Conservation (phyloP, 1,140 invertebrate species). For the Platyura marginata region DNA sequence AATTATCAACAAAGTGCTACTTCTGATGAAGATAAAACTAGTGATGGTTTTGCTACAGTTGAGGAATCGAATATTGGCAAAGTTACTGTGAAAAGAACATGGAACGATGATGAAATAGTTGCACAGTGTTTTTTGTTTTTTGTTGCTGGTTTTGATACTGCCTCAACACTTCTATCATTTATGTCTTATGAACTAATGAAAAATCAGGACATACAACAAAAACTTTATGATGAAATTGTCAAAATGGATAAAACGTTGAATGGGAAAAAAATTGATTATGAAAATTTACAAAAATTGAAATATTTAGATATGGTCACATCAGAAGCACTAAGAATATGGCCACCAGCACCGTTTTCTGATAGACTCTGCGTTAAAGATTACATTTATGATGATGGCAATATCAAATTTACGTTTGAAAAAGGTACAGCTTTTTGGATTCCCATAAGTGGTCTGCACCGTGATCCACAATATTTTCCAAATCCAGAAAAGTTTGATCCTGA, state of each 20-base stretch:
- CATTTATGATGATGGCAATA: slow-evolving; percentile 8
- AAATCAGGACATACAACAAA: slow-evolving; percentile 21
- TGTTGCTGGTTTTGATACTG: slow-evolving; percentile 7
- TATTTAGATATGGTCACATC: slow-evolving; percentile 25
- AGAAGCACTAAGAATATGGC: slow-evolving; percentile 34
- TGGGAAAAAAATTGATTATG: slow-evolving; percentile 14
- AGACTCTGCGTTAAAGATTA: slow-evolving; percentile 21
- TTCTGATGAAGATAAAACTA: slow-evolving; percentile 2
- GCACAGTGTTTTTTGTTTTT: slow-evolving; percentile 11
- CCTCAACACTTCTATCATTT: slow-evolving; percentile 11
- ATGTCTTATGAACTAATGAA: slow-evolving; percentile 11
- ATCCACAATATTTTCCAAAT: slow-evolving; percentile 30
- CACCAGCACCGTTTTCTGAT: slow-evolving; percentile 27
- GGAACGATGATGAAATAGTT: slow-evolving; percentile 26
- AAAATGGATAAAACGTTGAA: slow-evolving; percentile 6
- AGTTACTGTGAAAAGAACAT: slow-evolving; percentile 4
- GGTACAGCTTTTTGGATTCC: slow-evolving; percentile 21
- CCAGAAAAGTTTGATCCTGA: slow-evolving; percentile 33
- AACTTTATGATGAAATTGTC: slow-evolving; percentile 18
- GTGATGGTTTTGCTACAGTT: slow-evolving; percentile 1
- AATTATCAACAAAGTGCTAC: slow-evolving; percentile 5
- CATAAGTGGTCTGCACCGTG: slow-evolving; percentile 21
- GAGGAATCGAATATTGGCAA: slow-evolving; percentile 6
- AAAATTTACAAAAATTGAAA: slow-evolving; percentile 17
- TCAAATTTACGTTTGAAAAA: slow-evolving; percentile 4